Percentiles rank a stretch among this genome's conserved stretches.
Conservation (phyloP, 2,888 invertebrate genomes). For the Himalopsyche kuldschensis region DNA sequence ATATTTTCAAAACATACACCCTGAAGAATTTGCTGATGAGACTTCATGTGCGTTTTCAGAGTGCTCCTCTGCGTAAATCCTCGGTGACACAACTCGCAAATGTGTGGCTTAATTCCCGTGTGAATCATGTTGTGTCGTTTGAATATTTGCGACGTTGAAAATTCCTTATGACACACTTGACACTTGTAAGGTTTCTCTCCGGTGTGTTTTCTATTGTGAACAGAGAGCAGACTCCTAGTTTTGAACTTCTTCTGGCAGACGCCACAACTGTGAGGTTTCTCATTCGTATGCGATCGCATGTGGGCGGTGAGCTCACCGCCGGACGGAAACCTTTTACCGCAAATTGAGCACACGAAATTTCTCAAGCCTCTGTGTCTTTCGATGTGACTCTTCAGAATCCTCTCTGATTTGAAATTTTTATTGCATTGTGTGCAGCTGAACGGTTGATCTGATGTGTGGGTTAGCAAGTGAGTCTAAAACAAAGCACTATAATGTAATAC, state of each 20-base stretch:
- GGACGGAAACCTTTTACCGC: constrained; percentile 32
- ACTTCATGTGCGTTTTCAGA: constrained; percentile 24
- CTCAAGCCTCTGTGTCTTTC: constrained; percentile 25
- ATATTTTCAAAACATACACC: constrained; percentile 22
- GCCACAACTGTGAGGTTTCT: constrained; percentile 15
- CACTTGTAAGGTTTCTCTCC: constrained; percentile 32
- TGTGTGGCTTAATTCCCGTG: constrained; percentile 23
- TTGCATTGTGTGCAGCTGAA: constrained; percentile 18
- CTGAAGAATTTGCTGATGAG: constrained; percentile 22
- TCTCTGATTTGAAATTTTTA: constrained; percentile 25
- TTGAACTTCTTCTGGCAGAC: constrained; percentile 16
- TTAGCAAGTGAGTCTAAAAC: constrained; percentile 28
- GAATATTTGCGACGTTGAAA: constrained; percentile 28
- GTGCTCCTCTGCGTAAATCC: constrained; percentile 22
- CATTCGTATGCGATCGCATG: constrained; percentile 23
- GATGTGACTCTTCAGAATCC: constrained; percentile 21
- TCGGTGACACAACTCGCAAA: constrained; percentile 29
- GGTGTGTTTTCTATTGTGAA: constrained; percentile 21
- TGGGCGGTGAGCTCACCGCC: constrained; percentile 27
- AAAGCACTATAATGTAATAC: not conserved
- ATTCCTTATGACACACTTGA: constrained; percentile 27
- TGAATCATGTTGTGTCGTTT: constrained; percentile 25
- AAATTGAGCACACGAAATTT: constrained; percentile 31
- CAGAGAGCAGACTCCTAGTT: constrained; percentile 9
- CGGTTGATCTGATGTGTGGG: constrained; percentile 23